Evolutionary conservation across 2,888 invertebrate species (phyloP).

Genomic region (Cataglyphis cursor): DNA sequence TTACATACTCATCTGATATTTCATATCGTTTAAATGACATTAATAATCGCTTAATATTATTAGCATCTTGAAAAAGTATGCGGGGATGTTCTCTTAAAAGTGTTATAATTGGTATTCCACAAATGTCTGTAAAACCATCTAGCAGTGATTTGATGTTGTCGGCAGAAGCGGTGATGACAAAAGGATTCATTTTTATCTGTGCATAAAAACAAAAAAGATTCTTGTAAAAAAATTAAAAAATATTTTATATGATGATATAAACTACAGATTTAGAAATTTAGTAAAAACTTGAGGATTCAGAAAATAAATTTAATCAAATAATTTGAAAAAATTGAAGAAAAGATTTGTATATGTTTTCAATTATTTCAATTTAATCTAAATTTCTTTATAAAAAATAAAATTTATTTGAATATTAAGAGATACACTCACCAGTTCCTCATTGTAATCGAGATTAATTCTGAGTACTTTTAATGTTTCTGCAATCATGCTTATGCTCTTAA

Average conservation of each 20-base stretch:
- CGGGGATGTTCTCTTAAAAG: slow-evolving; percentile 89
- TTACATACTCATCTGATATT: slow-evolving; percentile 88
- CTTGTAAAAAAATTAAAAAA: slow-evolving; percentile 9
- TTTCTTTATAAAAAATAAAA: not conserved
- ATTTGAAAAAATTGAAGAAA: not conserved
- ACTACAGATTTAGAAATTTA: not conserved
- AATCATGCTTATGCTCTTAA: slow-evolving; percentile 87
- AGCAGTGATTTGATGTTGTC: slow-evolving; percentile 88
- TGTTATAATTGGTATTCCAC: slow-evolving; percentile 88
- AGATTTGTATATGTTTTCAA: not conserved
- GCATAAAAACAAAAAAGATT: slow-evolving; percentile 54
- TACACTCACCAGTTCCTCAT: slow-evolving; percentile 40
- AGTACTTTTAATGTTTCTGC: slow-evolving; percentile 78
- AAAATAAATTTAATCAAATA: not conserved
- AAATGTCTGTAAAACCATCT: slow-evolving; percentile 88
- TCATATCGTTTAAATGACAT: slow-evolving; percentile 87
- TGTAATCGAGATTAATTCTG: slow-evolving; percentile 88
- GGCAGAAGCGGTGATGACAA: slow-evolving; percentile 89
- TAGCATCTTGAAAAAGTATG: slow-evolving; percentile 88
- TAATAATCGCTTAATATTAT: slow-evolving; percentile 88
- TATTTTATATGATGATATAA: not conserved
- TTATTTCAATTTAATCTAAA: not conserved
- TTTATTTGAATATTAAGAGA: not conserved
- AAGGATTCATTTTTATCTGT: slow-evolving; percentile 89
- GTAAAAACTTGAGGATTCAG: not conserved